Conservation (phyloP, 2,797 vertebrate species). For the Ibycter americanus region DNA sequence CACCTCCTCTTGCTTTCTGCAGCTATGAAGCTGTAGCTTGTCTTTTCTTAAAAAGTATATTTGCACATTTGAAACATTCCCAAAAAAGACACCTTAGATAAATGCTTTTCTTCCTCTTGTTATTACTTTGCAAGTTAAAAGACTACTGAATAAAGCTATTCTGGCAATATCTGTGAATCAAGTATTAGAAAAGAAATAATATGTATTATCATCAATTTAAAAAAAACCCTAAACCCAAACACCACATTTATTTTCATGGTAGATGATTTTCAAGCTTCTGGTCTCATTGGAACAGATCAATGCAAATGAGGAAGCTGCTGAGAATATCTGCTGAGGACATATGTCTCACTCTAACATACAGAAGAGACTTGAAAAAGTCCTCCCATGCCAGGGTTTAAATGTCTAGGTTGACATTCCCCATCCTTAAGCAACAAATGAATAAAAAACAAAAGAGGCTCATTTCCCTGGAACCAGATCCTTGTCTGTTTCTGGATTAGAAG, state of each 20-base stretch:
- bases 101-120: neutral
- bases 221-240: neutral
- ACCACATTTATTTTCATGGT: neutral
- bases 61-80: neutral
- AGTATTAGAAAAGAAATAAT: neutral
- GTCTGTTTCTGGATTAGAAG: neutral
- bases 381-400: neutral
- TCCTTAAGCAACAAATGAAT: neutral
- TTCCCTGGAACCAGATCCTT: neutral
- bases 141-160: neutral
- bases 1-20: neutral
- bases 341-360: accelerated
- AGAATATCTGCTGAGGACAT: neutral
- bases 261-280: neutral
- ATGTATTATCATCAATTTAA: neutral
- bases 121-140: neutral
- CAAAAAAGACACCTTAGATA: neutral
- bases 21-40: neutral
- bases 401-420: neutral
- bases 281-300: neutral
- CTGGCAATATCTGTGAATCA: neutral
- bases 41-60: neutral
- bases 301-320: neutral
- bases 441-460: neutral
- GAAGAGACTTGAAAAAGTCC: neutral